Percentiles rank a stretch among this genome's conserved stretches.
Conservation (phyloP, 2,797 vertebrate species). For the Oreochromis grahami region DNA sequence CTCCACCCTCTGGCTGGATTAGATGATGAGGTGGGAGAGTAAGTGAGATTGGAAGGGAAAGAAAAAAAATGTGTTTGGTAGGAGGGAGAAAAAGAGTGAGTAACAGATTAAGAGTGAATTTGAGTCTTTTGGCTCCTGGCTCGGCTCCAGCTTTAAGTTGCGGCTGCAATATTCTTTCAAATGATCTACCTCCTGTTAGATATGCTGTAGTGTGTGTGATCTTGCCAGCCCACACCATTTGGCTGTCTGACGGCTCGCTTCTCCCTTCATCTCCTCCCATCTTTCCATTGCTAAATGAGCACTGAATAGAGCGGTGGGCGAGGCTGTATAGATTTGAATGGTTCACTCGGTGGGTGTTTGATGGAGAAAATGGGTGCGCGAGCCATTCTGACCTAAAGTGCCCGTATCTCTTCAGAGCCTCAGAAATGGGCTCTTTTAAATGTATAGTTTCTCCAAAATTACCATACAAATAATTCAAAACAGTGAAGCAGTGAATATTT, state of each 20-base stretch:
- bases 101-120: slow-evolving; percentile 63
- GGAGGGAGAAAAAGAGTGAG: slow-evolving; percentile 51
- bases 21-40: slow-evolving; percentile 70
- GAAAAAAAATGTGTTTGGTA: slow-evolving; percentile 42
- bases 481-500: slow-evolving; percentile 60
- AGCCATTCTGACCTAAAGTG: slow-evolving; percentile 63
- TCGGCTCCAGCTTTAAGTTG: slow-evolving; percentile 50
- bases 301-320: slow-evolving; percentile 37
- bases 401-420: slow-evolving; percentile 54
- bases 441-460: slow-evolving; percentile 78
- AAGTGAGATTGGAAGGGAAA: slow-evolving; percentile 53
- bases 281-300: slow-evolving; percentile 59
- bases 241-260: slow-evolving; percentile 17
- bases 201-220: slow-evolving; percentile 3
- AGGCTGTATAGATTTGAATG: slow-evolving; percentile 46
- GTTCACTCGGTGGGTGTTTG: slow-evolving; percentile 48
- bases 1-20: slow-evolving; percentile 66
- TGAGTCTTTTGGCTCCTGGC: slow-evolving; percentile 52
- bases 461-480: slow-evolving; percentile 72
- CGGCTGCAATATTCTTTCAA: slow-evolving; percentile 48
- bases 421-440: slow-evolving; percentile 80
- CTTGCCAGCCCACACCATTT: slow-evolving; percentile 18
- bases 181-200: slow-evolving; percentile 31
- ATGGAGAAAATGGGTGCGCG: slow-evolving; percentile 56
- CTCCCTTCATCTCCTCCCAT: slow-evolving; percentile 46